Evolutionary conservation across 2,113 vertebrate genomes (phyloP).

Genomic region (Grantiella picta): DNA sequence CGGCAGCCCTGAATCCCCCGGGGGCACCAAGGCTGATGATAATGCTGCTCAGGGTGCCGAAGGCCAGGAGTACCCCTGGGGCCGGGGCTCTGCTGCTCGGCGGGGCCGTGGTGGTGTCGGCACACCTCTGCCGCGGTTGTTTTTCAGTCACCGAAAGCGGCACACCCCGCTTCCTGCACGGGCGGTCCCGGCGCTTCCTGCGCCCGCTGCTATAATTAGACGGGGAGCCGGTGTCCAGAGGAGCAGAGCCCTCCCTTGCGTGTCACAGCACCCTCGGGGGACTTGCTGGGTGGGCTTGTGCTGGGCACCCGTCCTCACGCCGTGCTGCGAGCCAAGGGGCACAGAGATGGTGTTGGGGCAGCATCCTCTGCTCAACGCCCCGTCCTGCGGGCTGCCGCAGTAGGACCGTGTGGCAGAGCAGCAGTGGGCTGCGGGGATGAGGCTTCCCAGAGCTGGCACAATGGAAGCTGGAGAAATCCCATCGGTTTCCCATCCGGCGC

Average conservation of each 20-base stretch:
- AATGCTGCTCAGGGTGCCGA: background rate
- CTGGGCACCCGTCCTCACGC: rapidly evolving
- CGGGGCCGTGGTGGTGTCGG: rapidly evolving
- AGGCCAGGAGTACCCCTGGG: rapidly evolving
- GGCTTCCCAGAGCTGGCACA: background rate
- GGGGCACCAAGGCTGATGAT: background rate
- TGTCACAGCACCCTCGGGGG: background rate
- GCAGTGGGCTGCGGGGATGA: rapidly evolving
- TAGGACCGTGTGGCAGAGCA: background rate
- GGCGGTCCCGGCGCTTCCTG: background rate
- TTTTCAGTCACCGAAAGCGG: background rate
- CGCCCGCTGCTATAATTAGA: background rate
- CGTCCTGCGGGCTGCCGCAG: background rate
- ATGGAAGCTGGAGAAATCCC: background rate
- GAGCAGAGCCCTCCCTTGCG: background rate
- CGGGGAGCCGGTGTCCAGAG: background rate
- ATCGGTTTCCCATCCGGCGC: rapidly evolving
- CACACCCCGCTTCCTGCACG: slow-evolving; percentile 46
- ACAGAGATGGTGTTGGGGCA: rapidly evolving
- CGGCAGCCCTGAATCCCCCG: background rate
- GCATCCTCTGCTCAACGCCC: background rate
- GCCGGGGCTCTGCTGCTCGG: background rate
- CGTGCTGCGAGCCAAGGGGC: background rate
- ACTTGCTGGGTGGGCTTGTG: background rate
- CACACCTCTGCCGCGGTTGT: background rate